Conservation (phyloP, 2,113 vertebrate genomes). For the Taurulus bubalis region DNA sequence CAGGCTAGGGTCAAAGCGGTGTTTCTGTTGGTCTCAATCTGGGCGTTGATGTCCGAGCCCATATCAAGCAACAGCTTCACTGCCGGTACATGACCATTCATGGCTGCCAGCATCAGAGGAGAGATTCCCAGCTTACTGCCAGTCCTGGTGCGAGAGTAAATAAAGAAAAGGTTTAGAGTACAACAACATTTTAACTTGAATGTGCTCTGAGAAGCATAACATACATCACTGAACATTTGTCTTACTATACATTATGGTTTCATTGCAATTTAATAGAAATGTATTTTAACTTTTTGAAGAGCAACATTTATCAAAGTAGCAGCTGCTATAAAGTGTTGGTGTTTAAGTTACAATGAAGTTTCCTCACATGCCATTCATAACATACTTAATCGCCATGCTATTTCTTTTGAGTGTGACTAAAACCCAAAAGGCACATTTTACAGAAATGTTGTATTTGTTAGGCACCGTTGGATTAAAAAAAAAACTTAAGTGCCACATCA, state of each 20-base stretch:
- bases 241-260: background rate
- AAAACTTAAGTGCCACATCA: background rate
- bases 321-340: background rate
- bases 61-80: constrained; percentile 97
- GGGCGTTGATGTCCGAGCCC: constrained; percentile 98
- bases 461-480: background rate
- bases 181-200: background rate
- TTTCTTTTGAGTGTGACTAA: background rate
- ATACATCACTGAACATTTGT: background rate
- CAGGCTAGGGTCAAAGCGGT: constrained; percentile 97
- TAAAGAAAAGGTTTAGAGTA: background rate
- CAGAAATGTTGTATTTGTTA: background rate
- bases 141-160: constrained; percentile 84
- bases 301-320: background rate
- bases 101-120: constrained; percentile 97
- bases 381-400: background rate
- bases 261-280: background rate
- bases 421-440: constrained; percentile 4
- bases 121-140: constrained; percentile 99
- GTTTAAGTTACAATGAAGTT: background rate
- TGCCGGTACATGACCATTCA: constrained; percentile 98
- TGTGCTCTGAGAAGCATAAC: background rate
- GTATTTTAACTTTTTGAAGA: background rate
- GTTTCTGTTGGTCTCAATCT: constrained; percentile 99
- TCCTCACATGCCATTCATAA: background rate